phyloP scores from a whole-genome alignment of 2,888 invertebrate species.

The Thysanoteuthis rhombus region DNA sequence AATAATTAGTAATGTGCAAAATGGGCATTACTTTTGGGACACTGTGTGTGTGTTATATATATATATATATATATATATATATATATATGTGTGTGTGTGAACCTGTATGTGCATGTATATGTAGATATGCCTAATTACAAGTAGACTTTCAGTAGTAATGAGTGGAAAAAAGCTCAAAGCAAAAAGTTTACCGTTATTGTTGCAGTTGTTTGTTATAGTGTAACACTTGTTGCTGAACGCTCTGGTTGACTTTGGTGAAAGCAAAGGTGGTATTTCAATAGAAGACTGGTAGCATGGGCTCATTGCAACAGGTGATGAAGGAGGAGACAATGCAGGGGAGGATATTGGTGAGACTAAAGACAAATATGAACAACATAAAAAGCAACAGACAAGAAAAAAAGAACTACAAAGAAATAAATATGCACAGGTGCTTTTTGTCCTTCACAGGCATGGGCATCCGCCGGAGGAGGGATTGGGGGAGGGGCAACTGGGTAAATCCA shows the following conservation, averaged over 20 bases:
- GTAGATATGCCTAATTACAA: not conserved
- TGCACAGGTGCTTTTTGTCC: no score
- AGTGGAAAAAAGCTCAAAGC: not conserved
- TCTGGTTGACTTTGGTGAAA: slow-evolving; percentile 43
- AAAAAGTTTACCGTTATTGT: not conserved
- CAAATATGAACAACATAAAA: not conserved
- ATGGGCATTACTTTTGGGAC: no score
- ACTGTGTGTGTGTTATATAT: no score
- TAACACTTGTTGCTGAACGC: slow-evolving; percentile 21
- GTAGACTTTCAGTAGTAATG: not conserved
- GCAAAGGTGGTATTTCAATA: slow-evolving; percentile 43
- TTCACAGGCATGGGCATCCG: no score
- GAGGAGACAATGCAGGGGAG: slow-evolving; percentile 20
- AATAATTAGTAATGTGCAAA: no score
- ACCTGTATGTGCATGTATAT: not conserved
- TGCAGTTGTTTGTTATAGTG: not conserved
- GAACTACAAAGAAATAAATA: not conserved
- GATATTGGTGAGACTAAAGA: not conserved
- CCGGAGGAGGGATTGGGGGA: no score
- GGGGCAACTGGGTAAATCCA: no score
- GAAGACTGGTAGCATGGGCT: slow-evolving; percentile 50
- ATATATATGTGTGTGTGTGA: not conserved
- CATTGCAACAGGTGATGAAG: slow-evolving; percentile 40
- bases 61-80: not conserved
- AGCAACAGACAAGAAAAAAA: not conserved